Base-by-base conservation (phyloP, 2,797 vertebrate genomes). In the Ptychadena robeensis region DNA sequence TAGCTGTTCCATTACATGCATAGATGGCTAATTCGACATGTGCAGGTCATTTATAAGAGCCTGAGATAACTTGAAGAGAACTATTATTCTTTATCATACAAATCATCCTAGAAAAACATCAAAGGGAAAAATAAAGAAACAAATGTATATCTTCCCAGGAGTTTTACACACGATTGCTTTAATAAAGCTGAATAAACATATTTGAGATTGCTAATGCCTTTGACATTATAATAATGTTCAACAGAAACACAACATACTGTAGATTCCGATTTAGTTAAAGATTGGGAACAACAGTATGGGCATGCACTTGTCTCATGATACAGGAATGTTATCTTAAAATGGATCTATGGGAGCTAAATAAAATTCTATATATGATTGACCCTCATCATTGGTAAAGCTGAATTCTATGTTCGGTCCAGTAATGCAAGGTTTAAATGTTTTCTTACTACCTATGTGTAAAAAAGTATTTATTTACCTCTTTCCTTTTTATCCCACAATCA, bases 151-250 rank as follows among this genome's bases (percentile, higher is more conserved):
- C 48, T 73, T 79, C 82, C 76, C 82, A 40, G 63, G 82, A 63
- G 82, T 63, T 73, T 78, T 79, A 57, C n/a, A 71, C 67, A 73
- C 38, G 66, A 83, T 79, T 83, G 76, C 75, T 79, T 25, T 22
- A 65, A 79, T 72, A 83, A 83, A 82, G 81, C 81, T 82, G 81
- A 82, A 78, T 66, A 83, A 83, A 78, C 81, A 83, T 65, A 53
- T 72, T 73, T 12, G 69, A 61, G 61, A 83, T 59, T 73, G 70
- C 53, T 59, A 79, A 79, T 83, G 59, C 63, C 35, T 83, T 59
- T 61, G 69, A 83, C 75, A 79, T 79, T 73, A 65, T 66, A 73
- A 79, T 83, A 79, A 83, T 31, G 75, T 83, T 53, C 79, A 83
- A 73, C 82, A 83, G 82, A 83, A 73, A 73, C 82, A 83, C 65